Evolutionary conservation across 2,797 vertebrate genomes (phyloP), one percentile per base, ranked within the genome.

Genomic region (Buphagus erythrorhynchus): DNA sequence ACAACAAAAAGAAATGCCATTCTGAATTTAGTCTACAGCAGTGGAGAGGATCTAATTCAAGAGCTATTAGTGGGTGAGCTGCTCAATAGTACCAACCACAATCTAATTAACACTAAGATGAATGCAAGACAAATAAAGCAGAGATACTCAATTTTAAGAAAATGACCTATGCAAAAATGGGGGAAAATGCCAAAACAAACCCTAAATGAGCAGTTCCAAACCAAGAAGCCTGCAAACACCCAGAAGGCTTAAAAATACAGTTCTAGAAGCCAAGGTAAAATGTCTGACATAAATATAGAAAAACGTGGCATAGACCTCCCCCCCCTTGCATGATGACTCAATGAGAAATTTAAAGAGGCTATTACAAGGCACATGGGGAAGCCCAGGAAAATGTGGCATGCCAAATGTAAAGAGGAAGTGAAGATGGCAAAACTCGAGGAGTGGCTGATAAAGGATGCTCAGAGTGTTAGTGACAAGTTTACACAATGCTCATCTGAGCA

Each of bases 91-190:
- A 75, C 71, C 63, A 89, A 79, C 81, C 29, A 63, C 91, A 85
- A 35, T 38, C 52, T 69, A 89, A 91, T 91, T 85, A 68, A 73
- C 45, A 51, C 28, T 55, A 40, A 87, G 22, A 83, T 45, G 17
- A 73, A 33, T 83, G 55, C 55, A 88, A 87, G 40, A 65, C 51
- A 85, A 88, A 88, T 40, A 84, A 75, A 88, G 74, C 40, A 88
- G 0, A 6, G 45, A 69, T 51, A 40, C 13, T 72, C 31, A 49
- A 11, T 73, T 85, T 75, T 61, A 82, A 85, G 67, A 91, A 84
- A 86, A 79, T 1, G 1, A 89, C 49, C 65, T 63, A 38, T 31
- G n/a, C 5, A 76, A 93, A 92, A 88, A 57, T 25, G 33, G 25
- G 22, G 14, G 0, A 10, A 40, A 87, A 66, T n/a, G 31, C 36